phyloP scores from a whole-genome alignment of 2,113 vertebrate genomes.

The Myotis brandtii region DNA sequence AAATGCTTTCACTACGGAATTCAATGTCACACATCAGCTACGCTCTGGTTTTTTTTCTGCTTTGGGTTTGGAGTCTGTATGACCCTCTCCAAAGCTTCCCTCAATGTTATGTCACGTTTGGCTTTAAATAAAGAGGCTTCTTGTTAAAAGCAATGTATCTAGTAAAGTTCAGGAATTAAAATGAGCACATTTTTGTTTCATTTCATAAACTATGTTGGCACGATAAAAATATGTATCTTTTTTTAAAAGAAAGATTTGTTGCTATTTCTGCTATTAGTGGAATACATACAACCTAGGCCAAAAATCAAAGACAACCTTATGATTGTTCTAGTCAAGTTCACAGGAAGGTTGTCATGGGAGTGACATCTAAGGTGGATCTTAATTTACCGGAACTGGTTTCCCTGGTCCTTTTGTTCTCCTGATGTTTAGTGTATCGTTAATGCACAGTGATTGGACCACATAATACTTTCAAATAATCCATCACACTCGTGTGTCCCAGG shows the following conservation, averaged over 20 bases:
- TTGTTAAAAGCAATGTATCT: not conserved
- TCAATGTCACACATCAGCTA: not conserved
- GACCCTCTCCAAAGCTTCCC: not conserved
- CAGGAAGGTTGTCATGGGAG: conserved; percentile 41
- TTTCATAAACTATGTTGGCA: not conserved
- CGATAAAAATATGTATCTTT: not conserved
- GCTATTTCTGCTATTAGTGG: not conserved
- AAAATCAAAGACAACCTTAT: not conserved
- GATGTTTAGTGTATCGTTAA: conserved; percentile 48
- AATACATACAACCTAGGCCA: not conserved
- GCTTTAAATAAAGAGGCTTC: not conserved
- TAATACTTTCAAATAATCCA: conserved; percentile 72
- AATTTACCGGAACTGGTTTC: conserved; percentile 63
- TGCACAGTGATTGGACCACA: conserved; percentile 39
- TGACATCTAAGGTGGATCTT: conserved; percentile 4
- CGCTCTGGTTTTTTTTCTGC: not conserved
- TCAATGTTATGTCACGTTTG: not conserved
- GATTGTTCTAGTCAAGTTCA: conserved; percentile 43
- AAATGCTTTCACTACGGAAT: conserved; percentile 27
- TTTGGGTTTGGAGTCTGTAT: not conserved
- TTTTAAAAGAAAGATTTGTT: not conserved
- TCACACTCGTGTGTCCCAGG: conserved; percentile 52
- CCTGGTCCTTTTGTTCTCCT: conserved; percentile 59
- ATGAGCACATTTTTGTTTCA: not conserved
- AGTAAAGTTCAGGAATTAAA: not conserved